Base-by-base conservation (phyloP, 2,113 vertebrate genomes). In the Chlamydotis undulata region DNA sequence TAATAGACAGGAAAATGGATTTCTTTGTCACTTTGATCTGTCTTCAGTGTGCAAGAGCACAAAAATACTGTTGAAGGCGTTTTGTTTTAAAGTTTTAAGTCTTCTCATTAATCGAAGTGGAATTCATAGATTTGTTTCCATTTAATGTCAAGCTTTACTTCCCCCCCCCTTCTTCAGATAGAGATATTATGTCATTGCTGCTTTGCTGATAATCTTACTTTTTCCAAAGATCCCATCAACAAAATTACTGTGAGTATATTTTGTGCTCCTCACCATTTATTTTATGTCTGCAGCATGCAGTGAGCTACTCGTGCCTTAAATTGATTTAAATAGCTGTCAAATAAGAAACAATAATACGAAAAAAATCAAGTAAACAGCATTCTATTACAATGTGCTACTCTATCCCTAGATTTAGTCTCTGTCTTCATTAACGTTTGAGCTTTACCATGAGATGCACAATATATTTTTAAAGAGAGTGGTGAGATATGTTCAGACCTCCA, bases 291-390 rank as follows among this genome's bases (percentile, higher is more conserved):
- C n/a, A 53, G 83, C 61, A 78, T 73, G 41, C 35, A 81, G 55
- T 78, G 73, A 95, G 87, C 55, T 63, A 85, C 23, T 93, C 23
- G 33, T 87, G 57, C 52, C 31, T 94, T 91, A 91, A 83, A 77
- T 61, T 61, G 63, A 47, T 77, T 68, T 79, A 86, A 92, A 76
- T 75, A 50, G 49, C 45, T 86, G 82, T 74, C 82, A 90, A 64
- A 65, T 86, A 67, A 87, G 26, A 65, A 61, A 61, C 84, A 95
- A 59, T 23, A 67, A 43, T 64, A 70, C 45, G 16, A 64, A 50
- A 22, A 67, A 19, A 56, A 33, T 33, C 0, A 86, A 88, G 15
- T 49, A 68, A 80, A 17, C 19, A 59, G 14, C 9, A 7, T 93
- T 89, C 39, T 49, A 1, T 85, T 91, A 12, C 6, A 50, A 29